Conservation (phyloP, 2,888 invertebrate genomes). For the Phyllotreta striolata region DNA sequence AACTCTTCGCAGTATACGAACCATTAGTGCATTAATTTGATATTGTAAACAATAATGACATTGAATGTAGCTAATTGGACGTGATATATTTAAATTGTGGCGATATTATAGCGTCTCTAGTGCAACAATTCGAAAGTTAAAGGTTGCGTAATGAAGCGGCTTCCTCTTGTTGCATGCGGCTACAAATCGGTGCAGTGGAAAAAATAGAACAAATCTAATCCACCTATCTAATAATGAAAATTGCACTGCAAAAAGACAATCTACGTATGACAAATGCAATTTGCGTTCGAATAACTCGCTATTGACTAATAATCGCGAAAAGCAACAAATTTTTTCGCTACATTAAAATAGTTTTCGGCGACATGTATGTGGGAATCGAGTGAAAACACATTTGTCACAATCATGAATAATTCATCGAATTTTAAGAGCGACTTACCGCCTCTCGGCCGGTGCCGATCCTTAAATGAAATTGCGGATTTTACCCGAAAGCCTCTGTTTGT, state of each 20-base stretch:
- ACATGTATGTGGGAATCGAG: too few species aligned
- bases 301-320: neutral
- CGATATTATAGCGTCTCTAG: neutral
- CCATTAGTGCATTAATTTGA: conserved; percentile 12
- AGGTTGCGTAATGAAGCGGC: conserved; percentile 2
- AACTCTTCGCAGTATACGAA: conserved; percentile 11
- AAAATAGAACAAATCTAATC: neutral
- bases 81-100: conserved; percentile 7
- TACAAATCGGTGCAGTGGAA: neutral
- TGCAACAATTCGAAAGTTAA: conserved; percentile 11
- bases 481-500: too few species aligned
- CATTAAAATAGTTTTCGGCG: too few species aligned
- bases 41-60: conserved; percentile 19
- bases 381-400: too few species aligned
- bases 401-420: too few species aligned
- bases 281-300: neutral
- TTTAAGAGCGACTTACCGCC: too few species aligned
- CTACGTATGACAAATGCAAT: neutral
- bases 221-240: too few species aligned
- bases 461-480: too few species aligned
- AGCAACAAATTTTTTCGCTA: neutral
- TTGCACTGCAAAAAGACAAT: neutral
- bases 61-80: conserved; percentile 9
- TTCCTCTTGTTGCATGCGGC: conserved; percentile 2
- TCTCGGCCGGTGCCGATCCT: too few species aligned